Evolutionary conservation across 2,888 invertebrate species (phyloP), one percentile per base, ranked within the genome.

Genomic region (Oscheius sp.): DNA sequence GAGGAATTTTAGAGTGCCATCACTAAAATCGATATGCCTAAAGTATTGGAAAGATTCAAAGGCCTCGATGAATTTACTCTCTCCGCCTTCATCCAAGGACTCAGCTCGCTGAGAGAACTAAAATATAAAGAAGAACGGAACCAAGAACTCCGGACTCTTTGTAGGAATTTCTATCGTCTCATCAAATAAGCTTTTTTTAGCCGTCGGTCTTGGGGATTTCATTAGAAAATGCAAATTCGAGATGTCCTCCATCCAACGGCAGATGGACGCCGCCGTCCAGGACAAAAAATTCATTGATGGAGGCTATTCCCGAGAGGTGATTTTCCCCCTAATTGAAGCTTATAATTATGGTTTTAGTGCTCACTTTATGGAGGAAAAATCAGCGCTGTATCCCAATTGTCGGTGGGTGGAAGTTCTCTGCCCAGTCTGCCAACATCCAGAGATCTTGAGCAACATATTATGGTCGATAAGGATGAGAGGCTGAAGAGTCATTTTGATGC

Each of bases 211-310:
- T 5, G 34, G 4, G 20, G 55, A 55, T 5, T 34, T 55, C 8
- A 17, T 55, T 12, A 55, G 34, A 34, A 55, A 37, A 23, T 20
- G 23, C 37, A 55, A 34, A 20, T 55, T 23, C 17, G 55, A 37
- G 10, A 55, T 55, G 2, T 33, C 33, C 33, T 17, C 34, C 6
- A 8, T 55, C 8, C 2, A 15, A 6, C 12, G 34, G 10, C 17
- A 34, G 25, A 55, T 34, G n/a, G 34, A 55, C 17, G 55, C 55
- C 12, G 55, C 55, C 25, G n/a, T 55, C 34, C 55, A 55, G 55
- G 55, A 55, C 34, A 55, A 55, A 34, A 33, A 55, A 1, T 55
- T 55, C 34, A 34, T 55, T 20, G 55, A 55, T 1, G 55, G 55
- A 4, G 55, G 55, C 5, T 34, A 33, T 34, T 15, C 55, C 6